These are phyloP conservation scores for Choristoneura fumiferana DNA, from an alignment of 1,140 invertebrate species.

Conservation along the genomic window DNA sequence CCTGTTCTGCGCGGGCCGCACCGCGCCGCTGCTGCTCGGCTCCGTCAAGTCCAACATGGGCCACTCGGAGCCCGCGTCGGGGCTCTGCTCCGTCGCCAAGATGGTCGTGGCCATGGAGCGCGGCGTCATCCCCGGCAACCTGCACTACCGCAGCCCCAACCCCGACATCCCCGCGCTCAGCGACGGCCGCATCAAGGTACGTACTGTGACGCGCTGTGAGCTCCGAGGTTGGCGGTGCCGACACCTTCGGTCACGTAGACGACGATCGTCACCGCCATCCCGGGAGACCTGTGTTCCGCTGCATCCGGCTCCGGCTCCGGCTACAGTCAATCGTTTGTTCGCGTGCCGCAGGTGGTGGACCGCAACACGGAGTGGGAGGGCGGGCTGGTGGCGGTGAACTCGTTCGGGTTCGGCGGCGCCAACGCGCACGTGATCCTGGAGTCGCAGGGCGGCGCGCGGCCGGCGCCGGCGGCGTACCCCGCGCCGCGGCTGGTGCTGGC, in stretches of 20 bases:
- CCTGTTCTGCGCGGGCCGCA: conserved; percentile 92
- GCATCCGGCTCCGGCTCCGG: too few species aligned
- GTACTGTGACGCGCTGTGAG: too few species aligned
- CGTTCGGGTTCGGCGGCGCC: conserved; percentile 98
- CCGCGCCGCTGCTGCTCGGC: conserved; percentile 91
- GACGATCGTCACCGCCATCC: too few species aligned
- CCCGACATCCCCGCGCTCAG: conserved; percentile 91
- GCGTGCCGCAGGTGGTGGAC: conserved; percentile 88
- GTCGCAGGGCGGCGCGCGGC: conserved; percentile 78
- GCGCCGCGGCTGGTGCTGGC: conserved; percentile 87
- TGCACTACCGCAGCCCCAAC: conserved; percentile 94
- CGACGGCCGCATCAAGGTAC: conserved; percentile 90
- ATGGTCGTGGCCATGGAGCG: conserved; percentile 94
- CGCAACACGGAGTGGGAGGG: conserved; percentile 90
- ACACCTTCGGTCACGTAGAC: too few species aligned
- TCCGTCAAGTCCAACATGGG: conserved; percentile 99
- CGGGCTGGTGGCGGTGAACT: conserved; percentile 93
- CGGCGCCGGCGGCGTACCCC: conserved; percentile 58
- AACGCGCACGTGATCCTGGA: conserved; percentile 95
- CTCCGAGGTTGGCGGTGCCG: too few species aligned
- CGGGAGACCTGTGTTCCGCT: too few species aligned
- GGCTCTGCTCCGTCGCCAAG: conserved; percentile 93
- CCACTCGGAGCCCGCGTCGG: conserved; percentile 96
- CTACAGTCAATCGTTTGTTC: too few species aligned
- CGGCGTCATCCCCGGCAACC: conserved; percentile 91